Conservation (phyloP, 2,888 invertebrate species). For the Stenodera caucasica region DNA sequence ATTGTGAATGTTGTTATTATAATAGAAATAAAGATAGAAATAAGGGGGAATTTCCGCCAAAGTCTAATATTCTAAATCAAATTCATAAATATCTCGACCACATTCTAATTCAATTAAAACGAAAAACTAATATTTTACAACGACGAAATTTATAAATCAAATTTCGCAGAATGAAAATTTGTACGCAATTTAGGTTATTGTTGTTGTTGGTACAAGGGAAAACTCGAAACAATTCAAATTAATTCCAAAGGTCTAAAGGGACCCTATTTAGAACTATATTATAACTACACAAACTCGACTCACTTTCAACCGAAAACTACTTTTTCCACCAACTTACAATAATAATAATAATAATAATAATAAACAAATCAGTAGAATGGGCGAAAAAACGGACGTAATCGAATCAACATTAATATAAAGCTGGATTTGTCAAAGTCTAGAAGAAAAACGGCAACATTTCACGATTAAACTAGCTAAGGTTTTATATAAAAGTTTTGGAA, state of each 20-base stretch:
- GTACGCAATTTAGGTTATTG: background rate
- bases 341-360: no score
- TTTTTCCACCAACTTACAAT: background rate
- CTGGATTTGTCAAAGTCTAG: background rate
- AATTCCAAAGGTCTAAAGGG: constrained; percentile 2
- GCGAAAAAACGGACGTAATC: background rate
- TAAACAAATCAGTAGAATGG: background rate
- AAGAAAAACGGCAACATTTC: background rate
- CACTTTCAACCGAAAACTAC: background rate
- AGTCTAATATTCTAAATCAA: background rate
- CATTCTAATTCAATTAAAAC: background rate
- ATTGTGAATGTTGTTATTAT: constrained; percentile 25
- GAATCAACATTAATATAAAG: background rate
- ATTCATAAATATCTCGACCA: background rate
- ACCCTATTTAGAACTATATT: background rate
- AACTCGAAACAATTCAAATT: constrained; percentile 3
- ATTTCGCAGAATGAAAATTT: background rate
- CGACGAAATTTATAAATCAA: background rate
- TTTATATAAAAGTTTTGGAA: constrained; percentile 5
- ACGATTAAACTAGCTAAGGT: constrained; percentile 5
- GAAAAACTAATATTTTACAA: background rate
- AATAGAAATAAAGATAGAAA: constrained; percentile 18
- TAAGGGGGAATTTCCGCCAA: constrained; percentile 10
- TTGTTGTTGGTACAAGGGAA: background rate
- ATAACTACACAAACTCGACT: background rate